Base-by-base conservation (phyloP, 2,888 invertebrate species). In the Drosophila meridionalis region DNA sequence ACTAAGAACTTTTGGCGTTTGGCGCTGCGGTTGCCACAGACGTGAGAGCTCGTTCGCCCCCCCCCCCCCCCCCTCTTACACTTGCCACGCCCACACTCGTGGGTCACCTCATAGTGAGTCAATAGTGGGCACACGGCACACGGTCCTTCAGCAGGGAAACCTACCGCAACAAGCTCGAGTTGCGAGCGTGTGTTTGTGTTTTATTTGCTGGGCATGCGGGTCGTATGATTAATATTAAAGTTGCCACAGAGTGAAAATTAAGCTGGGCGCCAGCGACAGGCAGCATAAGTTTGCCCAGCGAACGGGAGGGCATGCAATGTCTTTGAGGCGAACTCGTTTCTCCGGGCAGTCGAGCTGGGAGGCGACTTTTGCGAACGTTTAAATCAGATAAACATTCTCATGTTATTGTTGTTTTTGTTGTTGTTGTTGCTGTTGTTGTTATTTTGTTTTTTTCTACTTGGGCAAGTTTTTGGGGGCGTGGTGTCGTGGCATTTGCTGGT, bases 1-100 rank as follows among this genome's bases (percentile, higher is more conserved):
- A 83, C 85, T 81, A 83, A 89, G 87, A 89, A 89, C 87, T 87
- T 89, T 87, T 87, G 83, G 80, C 88, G 85, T 88, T 87, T 87
- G 85, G 69, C 78, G 80, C 69, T 77, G 73, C 67, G 76, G 80
- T 53, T 67, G 67, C 61, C 14, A 66, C 66, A n/a, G 20, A 38
- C 48, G 32, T 48, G 28, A 52, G 34, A 32, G 20, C 20, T 2
- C 50, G 34, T 55, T 30, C 45, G 2, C 6, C 26, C 8, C 26
- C 26, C 28, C n/a, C 4, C 26, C 32, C n/a, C 40, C 30, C 9
- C 43, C 4, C 26, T 50, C 59, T 12, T 11, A n/a, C n/a, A n/a
- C 5, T 0, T 42, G 45, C 32, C 14, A 14, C 58, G n/a, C 45
- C 42, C 40, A 28, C 38, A 58, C n/a, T 34, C 45, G 56, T 42